phyloP scores from a whole-genome alignment of 1,140 invertebrate genomes.

The Thalassaphorura encarpata region DNA sequence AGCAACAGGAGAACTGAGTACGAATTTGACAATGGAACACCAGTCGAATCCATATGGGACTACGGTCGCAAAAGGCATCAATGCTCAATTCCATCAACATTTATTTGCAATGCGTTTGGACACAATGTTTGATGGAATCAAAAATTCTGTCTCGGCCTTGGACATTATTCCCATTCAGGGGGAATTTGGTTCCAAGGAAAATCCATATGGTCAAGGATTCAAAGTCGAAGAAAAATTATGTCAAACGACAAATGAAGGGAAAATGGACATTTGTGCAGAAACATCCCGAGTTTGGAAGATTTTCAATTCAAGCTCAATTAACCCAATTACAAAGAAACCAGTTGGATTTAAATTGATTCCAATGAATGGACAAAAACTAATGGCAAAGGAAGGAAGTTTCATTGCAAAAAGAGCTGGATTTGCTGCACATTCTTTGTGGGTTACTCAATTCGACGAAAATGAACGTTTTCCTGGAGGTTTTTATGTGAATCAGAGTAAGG shows the following conservation, averaged over 20 bases:
- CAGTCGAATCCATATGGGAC: constrained; percentile 15
- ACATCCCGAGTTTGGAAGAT: constrained; percentile 22
- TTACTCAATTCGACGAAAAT: constrained; percentile 16
- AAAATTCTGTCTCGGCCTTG: constrained; percentile 20
- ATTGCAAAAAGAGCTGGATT: constrained; percentile 24
- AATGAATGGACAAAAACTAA: not conserved
- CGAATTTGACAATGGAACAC: constrained; percentile 19
- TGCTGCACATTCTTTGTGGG: constrained; percentile 25
- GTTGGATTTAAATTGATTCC: constrained; percentile 31
- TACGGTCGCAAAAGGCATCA: constrained; percentile 13
- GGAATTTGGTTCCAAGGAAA: constrained; percentile 12
- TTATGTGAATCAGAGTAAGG: constrained; percentile 28
- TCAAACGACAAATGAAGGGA: not conserved
- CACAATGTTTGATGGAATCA: constrained; percentile 27
- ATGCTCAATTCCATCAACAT: constrained; percentile 29
- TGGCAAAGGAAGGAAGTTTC: constrained; percentile 17
- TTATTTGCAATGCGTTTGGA: constrained; percentile 28
- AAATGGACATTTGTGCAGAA: not conserved
- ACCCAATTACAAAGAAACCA: constrained; percentile 18
- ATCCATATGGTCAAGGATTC: constrained; percentile 30
- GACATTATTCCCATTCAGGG: constrained; percentile 20
- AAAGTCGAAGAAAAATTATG: constrained; percentile 11
- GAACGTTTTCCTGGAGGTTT: constrained; percentile 22
- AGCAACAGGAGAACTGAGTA: constrained; percentile 29
- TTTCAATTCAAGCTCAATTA: constrained; percentile 16